Evolutionary conservation across 2,888 invertebrate species (phyloP).

Genomic region (Quadroppia sp.): DNA sequence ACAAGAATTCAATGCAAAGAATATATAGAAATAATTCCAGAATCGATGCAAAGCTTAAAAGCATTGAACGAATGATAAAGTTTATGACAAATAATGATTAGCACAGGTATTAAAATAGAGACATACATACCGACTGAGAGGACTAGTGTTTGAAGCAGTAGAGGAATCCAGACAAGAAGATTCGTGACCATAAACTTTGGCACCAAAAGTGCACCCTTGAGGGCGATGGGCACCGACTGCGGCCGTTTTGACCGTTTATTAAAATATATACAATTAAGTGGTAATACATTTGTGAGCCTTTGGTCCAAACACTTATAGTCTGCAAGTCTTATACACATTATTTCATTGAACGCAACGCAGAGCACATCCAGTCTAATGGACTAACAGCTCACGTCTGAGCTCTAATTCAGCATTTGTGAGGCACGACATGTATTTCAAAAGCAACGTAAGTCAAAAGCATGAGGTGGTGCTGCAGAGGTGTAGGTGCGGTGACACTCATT

Average conservation of each 20-base stretch:
- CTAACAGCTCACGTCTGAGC: constrained; percentile 14
- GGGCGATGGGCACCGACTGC: background rate
- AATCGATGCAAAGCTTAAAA: no score
- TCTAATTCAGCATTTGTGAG: constrained; percentile 10
- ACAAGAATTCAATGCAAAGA: no score
- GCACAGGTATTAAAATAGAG: background rate
- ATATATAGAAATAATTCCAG: no score
- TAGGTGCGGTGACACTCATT: constrained; percentile 18
- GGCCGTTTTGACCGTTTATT: background rate
- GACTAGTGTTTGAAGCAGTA: constrained; percentile 9
- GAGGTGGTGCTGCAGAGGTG: background rate
- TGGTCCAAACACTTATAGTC: background rate
- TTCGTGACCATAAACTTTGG: constrained; percentile 25
- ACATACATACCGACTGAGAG: constrained; percentile 15
- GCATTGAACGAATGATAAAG: no score
- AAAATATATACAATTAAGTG: background rate
- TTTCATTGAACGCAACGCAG: background rate
- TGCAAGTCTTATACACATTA: background rate
- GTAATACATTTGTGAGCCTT: constrained; percentile 2
- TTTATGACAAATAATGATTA: no score
- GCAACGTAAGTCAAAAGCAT: background rate
- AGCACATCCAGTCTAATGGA: background rate
- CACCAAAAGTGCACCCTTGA: constrained; percentile 11
- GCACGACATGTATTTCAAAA: constrained; percentile 28
- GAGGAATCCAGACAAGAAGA: constrained; percentile 21